A percentile compares a stretch with the other conserved stretches of the same genome.
phyloP scores from a whole-genome alignment of 2,797 vertebrate genomes.

The Phyllotis vaccarum region DNA sequence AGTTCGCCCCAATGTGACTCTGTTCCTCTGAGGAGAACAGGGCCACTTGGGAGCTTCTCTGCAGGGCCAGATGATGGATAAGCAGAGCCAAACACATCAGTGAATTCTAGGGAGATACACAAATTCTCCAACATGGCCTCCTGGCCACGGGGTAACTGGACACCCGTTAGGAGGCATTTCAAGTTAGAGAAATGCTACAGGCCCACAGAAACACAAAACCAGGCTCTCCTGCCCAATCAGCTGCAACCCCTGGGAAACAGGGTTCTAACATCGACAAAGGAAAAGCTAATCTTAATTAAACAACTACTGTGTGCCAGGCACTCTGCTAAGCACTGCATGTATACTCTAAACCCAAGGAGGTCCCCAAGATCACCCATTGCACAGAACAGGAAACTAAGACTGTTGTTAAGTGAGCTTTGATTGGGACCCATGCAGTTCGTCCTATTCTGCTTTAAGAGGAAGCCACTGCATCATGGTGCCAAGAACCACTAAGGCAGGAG shows the following conservation, averaged over 20 bases:
- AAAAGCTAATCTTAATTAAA: background rate
- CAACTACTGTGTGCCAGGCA: background rate
- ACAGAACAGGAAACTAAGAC: conserved; percentile 32
- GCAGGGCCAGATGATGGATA: background rate
- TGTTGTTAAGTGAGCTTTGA: background rate
- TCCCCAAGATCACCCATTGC: background rate
- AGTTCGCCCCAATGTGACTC: background rate
- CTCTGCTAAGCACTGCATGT: background rate
- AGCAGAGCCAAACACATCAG: background rate
- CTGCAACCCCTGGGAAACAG: background rate
- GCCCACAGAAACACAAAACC: background rate
- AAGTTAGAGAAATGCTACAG: background rate
- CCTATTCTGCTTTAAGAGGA: background rate
- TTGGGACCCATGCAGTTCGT: background rate
- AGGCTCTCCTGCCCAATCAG: background rate
- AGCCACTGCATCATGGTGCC: background rate
- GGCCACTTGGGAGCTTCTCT: background rate
- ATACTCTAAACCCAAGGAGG: background rate
- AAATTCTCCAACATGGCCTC: background rate
- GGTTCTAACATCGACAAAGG: background rate
- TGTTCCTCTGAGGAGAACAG: background rate
- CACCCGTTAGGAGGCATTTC: background rate
- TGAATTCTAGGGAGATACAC: background rate
- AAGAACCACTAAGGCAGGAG: background rate
- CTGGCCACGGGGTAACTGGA: background rate